Base-by-base conservation (phyloP, 2,888 invertebrate species). In the Ecliptopera silaceata region DNA sequence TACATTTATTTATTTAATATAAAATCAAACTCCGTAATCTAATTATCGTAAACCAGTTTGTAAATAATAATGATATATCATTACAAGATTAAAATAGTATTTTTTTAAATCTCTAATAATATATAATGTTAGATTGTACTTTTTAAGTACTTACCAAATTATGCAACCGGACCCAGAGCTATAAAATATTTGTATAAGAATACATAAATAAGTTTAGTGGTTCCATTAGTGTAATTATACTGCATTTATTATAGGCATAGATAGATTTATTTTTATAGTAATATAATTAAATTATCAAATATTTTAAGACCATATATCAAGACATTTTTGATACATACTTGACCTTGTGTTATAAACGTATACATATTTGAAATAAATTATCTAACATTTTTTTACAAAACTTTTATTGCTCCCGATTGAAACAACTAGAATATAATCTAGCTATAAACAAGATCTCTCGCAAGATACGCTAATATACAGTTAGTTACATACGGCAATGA, bases 401-500 rank as follows among this genome's bases (percentile, higher is more conserved):
- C 20, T 6, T 22, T 22, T 13, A 3, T 17, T 0, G 8, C 15
- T 13, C 13, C 17, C 17, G n/a, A 31, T 11, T 15, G 29, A 17
- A 31, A 44, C 31, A 44, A 31, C 29, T 44, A 26, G 6, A 36
- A 39, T 29, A 8, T 8, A 39, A 10, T 31, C 10, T 22, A 26
- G n/a, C n/a, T 20, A 26, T 10, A 10, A 36, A 15, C 15, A 32
- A 39, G 31, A 13, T 52, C 17, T 12, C 38, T 43, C 34, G 47
- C 43, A 47, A 36, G 29, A 52, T 29, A 51, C 50, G 49, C 31
- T 50, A 29, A 51, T 42, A 10, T 56, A 58, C 57, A 48, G 57
- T 58, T 53, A 48, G 57, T 58, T 58, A 58, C 49, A 44, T 34
- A 52, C 42, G 57, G 47, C 57, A 57, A 57, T 48, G 51, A 52